phyloP scores from a whole-genome alignment of 1,140 invertebrate genomes.

The Apis cerana region DNA sequence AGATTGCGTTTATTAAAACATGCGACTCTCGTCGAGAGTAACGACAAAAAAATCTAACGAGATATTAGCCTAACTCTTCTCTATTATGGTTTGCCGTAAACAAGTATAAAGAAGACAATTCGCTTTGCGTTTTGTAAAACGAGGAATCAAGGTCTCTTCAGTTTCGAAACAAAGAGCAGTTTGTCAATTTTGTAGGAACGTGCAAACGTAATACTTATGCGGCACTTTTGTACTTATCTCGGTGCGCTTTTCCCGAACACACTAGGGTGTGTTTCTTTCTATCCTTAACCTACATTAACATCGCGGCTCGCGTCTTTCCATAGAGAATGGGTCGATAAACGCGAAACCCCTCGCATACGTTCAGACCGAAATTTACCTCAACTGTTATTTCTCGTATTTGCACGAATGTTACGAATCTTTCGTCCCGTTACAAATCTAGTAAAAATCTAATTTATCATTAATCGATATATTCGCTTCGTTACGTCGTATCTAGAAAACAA shows the following conservation, averaged over 20 bases:
- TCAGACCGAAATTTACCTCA: slow-evolving; percentile 59
- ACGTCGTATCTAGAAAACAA: background rate
- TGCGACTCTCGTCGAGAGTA: background rate
- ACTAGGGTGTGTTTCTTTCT: slow-evolving; percentile 57
- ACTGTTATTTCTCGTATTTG: slow-evolving; percentile 40
- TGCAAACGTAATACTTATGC: slow-evolving; percentile 52
- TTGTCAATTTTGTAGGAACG: slow-evolving; percentile 43
- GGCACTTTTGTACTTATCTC: slow-evolving; percentile 23
- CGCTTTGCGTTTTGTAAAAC: slow-evolving; percentile 25
- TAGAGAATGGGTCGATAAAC: slow-evolving; percentile 62
- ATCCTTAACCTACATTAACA: slow-evolving; percentile 66
- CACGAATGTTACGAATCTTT: background rate
- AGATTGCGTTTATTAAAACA: background rate
- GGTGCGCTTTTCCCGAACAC: slow-evolving; percentile 44
- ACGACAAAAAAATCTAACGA: background rate
- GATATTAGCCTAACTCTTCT: slow-evolving; percentile 22
- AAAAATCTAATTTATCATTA: background rate
- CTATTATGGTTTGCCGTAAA: slow-evolving; percentile 19
- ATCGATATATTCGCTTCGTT: background rate
- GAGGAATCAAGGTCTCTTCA: slow-evolving; percentile 30
- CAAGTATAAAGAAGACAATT: slow-evolving; percentile 19
- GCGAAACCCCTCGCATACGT: slow-evolving; percentile 59
- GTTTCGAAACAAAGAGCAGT: slow-evolving; percentile 52
- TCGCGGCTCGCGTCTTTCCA: slow-evolving; percentile 44
- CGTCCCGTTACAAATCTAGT: background rate